These are phyloP conservation scores for Aethes cnicana DNA, from an alignment of 2,888 invertebrate genomes.

Conservation along the genomic window DNA sequence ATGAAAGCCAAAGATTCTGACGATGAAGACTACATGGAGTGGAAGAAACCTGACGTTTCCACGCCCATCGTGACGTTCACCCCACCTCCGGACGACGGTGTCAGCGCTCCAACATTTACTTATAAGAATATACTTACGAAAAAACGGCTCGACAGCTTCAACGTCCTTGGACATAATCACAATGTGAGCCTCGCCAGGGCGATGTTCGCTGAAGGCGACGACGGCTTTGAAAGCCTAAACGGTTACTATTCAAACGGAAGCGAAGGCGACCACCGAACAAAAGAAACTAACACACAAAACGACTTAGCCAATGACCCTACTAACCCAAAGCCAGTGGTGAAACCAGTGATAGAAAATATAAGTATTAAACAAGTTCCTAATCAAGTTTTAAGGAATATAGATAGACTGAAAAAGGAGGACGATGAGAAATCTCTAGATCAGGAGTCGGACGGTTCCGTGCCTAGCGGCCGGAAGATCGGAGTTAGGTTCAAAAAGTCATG, in stretches of 20 bases:
- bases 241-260: slow-evolving; percentile 90
- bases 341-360: slow-evolving; percentile 24
- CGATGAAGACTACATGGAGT: slow-evolving; percentile 76
- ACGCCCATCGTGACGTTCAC: slow-evolving; percentile 74
- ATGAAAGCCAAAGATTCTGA: slow-evolving; percentile 73
- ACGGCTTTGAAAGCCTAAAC: slow-evolving; percentile 93
- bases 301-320: slow-evolving; percentile 18
- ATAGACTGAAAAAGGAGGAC: slow-evolving; percentile 62
- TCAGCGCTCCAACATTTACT: slow-evolving; percentile 54
- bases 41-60: slow-evolving; percentile 68
- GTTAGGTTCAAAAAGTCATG: slow-evolving; percentile 71
- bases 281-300: neutral
- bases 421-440: slow-evolving; percentile 66
- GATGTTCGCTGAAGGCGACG: slow-evolving; percentile 84
- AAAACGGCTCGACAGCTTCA: slow-evolving; percentile 72
- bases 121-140: slow-evolving; percentile 71
- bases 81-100: slow-evolving; percentile 65
- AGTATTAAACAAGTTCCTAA: slow-evolving; percentile 28
- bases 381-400: slow-evolving; percentile 32
- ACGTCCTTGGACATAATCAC: slow-evolving; percentile 55
- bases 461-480: slow-evolving; percentile 61
- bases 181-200: slow-evolving; percentile 52
- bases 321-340: slow-evolving; percentile 9
- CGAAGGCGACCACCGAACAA: slow-evolving; percentile 57
- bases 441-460: slow-evolving; percentile 62